phyloP scores from a whole-genome alignment of 92 coral and sea anemone genomes.

The Phymanthus crucifer region DNA sequence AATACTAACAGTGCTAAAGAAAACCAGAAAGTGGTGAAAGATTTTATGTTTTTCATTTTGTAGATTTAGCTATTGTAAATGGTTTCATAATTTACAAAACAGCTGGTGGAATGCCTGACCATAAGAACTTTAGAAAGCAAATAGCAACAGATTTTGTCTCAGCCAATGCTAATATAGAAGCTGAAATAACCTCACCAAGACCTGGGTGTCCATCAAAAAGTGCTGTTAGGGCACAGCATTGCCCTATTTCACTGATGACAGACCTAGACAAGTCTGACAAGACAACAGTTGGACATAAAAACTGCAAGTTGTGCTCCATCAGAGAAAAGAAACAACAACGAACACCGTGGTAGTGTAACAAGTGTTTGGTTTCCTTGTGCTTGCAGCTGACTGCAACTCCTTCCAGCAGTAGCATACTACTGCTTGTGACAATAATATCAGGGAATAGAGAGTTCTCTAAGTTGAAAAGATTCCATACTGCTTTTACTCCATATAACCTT shows the following conservation, averaged over 20 bases:
- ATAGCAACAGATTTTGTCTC: not conserved
- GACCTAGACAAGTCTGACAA: conserved; percentile 5
- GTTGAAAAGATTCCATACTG: not conserved
- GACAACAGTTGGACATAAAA: conserved; percentile 22
- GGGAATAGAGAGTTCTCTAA: not conserved
- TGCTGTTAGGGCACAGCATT: conserved; percentile 8
- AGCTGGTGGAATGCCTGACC: conserved; percentile 17
- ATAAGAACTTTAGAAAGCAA: not conserved
- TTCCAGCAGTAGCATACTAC: conserved; percentile 35
- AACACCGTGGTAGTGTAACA: conserved; percentile 28
- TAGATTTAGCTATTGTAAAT: conserved; percentile 52
- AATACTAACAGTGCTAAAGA: conserved; percentile 31
- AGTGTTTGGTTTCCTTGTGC: conserved; percentile 14
- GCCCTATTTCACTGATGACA: not conserved
- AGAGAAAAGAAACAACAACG: conserved; percentile 11
- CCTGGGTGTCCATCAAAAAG: conserved; percentile 9
- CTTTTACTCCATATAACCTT: not conserved
- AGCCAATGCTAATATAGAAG: not conserved
- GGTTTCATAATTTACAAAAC: conserved; percentile 30
- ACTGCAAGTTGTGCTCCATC: conserved; percentile 19
- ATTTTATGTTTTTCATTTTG: conserved; percentile 35
- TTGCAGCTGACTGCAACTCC: conserved; percentile 33
- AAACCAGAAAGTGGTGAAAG: conserved; percentile 41
- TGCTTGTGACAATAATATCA: conserved; percentile 15
- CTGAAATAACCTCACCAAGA: not conserved